Evolutionary conservation across 2,797 vertebrate species (phyloP).

Genomic region (Esox masquinongy): DNA sequence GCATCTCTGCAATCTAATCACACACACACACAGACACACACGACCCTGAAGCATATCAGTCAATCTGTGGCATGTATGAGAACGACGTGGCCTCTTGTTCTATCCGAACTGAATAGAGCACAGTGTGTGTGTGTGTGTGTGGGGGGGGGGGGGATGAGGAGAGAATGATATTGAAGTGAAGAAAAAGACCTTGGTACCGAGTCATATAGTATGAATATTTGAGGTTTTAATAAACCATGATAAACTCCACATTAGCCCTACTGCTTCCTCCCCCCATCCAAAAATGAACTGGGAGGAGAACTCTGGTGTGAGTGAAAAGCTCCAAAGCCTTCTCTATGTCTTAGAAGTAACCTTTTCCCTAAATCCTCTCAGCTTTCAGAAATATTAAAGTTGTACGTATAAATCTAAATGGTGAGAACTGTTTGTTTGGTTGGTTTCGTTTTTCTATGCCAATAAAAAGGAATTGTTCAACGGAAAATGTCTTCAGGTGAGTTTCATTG

Average conservation of each 20-base stretch:
- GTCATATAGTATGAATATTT: slow-evolving; percentile 18
- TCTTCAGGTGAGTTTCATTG: slow-evolving; percentile 38
- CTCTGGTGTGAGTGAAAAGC: slow-evolving; percentile 6
- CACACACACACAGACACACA: background rate
- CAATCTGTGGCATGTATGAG: background rate
- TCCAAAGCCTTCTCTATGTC: slow-evolving; percentile 58
- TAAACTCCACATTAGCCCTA: slow-evolving; percentile 14
- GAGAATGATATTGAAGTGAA: background rate
- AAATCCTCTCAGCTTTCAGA: slow-evolving; percentile 60
- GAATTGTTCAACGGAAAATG: slow-evolving; percentile 59
- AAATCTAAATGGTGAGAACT: slow-evolving; percentile 67
- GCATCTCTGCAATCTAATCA: slow-evolving; percentile 39
- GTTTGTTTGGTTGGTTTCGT: slow-evolving; percentile 61
- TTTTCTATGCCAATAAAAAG: slow-evolving; percentile 76
- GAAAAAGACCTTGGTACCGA: background rate
- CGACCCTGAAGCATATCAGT: background rate
- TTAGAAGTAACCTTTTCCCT: slow-evolving; percentile 63
- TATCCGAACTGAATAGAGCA: background rate
- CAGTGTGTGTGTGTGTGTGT: too few species aligned
- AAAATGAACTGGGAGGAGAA: slow-evolving; percentile 27
- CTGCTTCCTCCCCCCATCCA: slow-evolving; percentile 33
- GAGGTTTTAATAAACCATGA: slow-evolving; percentile 21
- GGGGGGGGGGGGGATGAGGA: too few species aligned
- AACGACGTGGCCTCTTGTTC: slow-evolving; percentile 1
- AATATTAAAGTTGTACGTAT: slow-evolving; percentile 61